Evolutionary conservation across 2,888 invertebrate species (phyloP), one percentile per base, ranked within the genome.

Genomic region (Teleiodes luculella): DNA sequence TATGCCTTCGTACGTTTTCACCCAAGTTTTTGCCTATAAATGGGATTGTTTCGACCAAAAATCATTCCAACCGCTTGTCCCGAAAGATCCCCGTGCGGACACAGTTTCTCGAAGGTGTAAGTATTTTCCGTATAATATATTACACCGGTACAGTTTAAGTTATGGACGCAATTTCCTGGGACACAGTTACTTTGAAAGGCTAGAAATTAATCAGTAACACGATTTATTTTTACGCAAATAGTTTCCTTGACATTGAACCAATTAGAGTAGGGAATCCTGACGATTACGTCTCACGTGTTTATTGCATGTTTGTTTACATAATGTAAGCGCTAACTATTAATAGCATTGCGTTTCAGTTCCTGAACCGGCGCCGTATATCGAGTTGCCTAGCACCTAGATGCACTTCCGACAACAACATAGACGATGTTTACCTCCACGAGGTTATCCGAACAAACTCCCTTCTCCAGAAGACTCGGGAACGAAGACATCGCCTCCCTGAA

Each of bases 1-100:
- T 90, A 68, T 91, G 91, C 66, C 80, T 92, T 67, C 90, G 92
- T 62, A 85, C 90, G 39, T 74, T 92, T 60, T 86, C 91, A n/a
- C 87, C 84, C 65, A 91, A 91, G 83, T 78, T 91, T 64, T 76
- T 90, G 60, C 88, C 91, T 37, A 78, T 90, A 63, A 89, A 90
- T 71, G 86, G 88, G 57, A 87, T 91, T 57, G 86, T 91, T 70
- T 81, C 88, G 53, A 86, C 90, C 24, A 88, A 90, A 78, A 91
- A 76, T 72, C 90, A 90, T 75, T 76, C 90, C 56, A 86, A 83
- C 70, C 90, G 88, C 64, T 74, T 91, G 62, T 76, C 90, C 67
- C 82, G 86, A 74, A 90, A 90, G 76, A 79, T 91, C 64, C 85
- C 87, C 41, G 60, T 77, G 57, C 79, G 83, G 59, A 83, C 90